Evolutionary conservation across 2,888 invertebrate genomes (phyloP).

Genomic region (Sylvicola cinctus): DNA sequence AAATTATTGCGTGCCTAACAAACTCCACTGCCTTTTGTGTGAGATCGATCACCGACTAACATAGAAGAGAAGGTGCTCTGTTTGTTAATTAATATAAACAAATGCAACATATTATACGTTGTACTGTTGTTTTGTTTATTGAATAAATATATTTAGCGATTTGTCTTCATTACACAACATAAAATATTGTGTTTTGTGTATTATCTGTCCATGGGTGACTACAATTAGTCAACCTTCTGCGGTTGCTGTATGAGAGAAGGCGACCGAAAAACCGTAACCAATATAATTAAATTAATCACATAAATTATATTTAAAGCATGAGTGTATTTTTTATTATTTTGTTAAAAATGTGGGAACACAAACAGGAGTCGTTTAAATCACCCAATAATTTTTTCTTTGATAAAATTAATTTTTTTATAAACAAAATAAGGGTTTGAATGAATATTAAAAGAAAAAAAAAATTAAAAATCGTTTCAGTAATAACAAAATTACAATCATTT

Average conservation of each 20-base stretch:
- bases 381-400: conserved; percentile 5
- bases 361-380: conserved; percentile 12
- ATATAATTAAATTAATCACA: conserved; percentile 8
- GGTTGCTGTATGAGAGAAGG: conserved; percentile 69
- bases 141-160: too few species aligned
- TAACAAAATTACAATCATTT: too few species aligned
- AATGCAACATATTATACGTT: too few species aligned
- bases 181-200: neutral
- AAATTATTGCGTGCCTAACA: too few species aligned
- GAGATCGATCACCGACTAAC: too few species aligned
- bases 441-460: too few species aligned
- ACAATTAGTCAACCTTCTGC: conserved; percentile 45
- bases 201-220: conserved; percentile 11
- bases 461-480: too few species aligned
- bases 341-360: conserved; percentile 6
- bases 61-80: too few species aligned
- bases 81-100: too few species aligned
- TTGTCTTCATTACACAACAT: too few species aligned
- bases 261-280: conserved; percentile 37
- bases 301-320: neutral
- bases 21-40: too few species aligned
- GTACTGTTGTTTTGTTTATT: too few species aligned
- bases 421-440: neutral
- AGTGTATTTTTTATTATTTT: conserved; percentile 2
- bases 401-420: conserved; percentile 3